Evolutionary conservation across 2,888 invertebrate species (phyloP).

Genomic region (Mycogona germanica): DNA sequence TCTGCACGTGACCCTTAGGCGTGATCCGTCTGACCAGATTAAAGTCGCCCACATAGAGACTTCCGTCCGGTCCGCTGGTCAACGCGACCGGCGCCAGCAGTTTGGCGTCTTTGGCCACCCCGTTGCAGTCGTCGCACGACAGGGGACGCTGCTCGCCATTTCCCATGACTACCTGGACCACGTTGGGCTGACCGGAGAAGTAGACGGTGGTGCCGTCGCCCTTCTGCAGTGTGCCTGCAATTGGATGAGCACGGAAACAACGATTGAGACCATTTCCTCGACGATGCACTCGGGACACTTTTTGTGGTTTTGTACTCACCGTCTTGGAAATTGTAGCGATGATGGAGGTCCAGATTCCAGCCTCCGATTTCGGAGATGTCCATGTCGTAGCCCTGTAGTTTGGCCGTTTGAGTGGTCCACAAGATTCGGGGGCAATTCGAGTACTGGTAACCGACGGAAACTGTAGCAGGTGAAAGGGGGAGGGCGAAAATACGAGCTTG

Average conservation of each 20-base stretch:
- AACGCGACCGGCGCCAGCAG: constrained; percentile 86
- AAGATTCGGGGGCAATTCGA: constrained; percentile 80
- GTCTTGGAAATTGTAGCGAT: constrained; percentile 95
- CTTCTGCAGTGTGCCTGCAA: constrained; percentile 79
- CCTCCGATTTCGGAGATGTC: constrained; percentile 93
- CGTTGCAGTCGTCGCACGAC: constrained; percentile 63
- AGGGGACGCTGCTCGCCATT: constrained; percentile 79
- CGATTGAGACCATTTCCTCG: not conserved
- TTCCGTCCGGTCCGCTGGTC: constrained; percentile 82
- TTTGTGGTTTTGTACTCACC: too few relatives aligned
- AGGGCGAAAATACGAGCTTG: constrained; percentile 21
- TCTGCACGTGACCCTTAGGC: constrained; percentile 69
- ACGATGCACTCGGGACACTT: not conserved
- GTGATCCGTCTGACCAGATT: constrained; percentile 79
- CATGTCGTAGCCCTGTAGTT: constrained; percentile 91
- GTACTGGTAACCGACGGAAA: constrained; percentile 84
- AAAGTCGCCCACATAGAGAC: constrained; percentile 90
- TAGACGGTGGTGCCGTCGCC: constrained; percentile 95
- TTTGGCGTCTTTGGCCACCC: constrained; percentile 62
- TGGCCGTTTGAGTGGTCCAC: constrained; percentile 93
- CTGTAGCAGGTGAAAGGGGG: constrained; percentile 25
- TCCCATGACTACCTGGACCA: constrained; percentile 82
- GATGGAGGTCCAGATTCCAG: constrained; percentile 97
- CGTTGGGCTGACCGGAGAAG: constrained; percentile 79
- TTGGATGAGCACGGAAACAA: not conserved